phyloP scores from a whole-genome alignment of 1,140 invertebrate genomes.

The Diorhabda elongata region DNA sequence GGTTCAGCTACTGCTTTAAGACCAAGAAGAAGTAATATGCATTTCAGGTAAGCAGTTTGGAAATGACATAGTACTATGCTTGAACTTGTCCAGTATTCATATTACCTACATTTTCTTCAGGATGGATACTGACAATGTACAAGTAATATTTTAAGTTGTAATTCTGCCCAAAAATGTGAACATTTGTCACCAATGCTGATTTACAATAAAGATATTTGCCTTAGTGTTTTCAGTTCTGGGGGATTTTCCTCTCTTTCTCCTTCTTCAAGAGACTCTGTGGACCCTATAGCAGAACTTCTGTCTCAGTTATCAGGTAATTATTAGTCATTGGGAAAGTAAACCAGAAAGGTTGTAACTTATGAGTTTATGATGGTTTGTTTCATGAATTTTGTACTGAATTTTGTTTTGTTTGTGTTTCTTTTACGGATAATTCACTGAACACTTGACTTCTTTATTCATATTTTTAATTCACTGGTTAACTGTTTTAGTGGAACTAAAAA shows the following conservation, averaged over 20 bases:
- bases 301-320: conserved; percentile 71
- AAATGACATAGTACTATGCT: too few species aligned
- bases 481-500: background rate
- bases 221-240: conserved; percentile 60
- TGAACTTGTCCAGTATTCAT: too few species aligned
- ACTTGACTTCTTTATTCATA: background rate
- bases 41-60: conserved; percentile 65
- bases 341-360: background rate
- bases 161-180: background rate
- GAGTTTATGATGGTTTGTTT: background rate
- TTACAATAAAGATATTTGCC: conserved; percentile 13
- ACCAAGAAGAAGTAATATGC: conserved; percentile 82
- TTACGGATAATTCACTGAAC: background rate
- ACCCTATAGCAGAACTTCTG: conserved; percentile 90
- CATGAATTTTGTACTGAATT: background rate
- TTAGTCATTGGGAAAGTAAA: background rate
- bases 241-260: conserved; percentile 75
- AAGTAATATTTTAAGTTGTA: too few species aligned
- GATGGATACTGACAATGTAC: too few species aligned
- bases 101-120: too few species aligned
- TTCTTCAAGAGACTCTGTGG: conserved; percentile 83
- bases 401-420: background rate
- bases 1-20: conserved; percentile 58
- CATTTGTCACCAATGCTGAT: background rate
- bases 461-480: background rate